A percentile compares a stretch with the other conserved stretches of the same genome.
These are phyloP conservation scores for Siphamia tubifer DNA, from an alignment of 2,113 vertebrate species.

Conservation along the genomic window DNA sequence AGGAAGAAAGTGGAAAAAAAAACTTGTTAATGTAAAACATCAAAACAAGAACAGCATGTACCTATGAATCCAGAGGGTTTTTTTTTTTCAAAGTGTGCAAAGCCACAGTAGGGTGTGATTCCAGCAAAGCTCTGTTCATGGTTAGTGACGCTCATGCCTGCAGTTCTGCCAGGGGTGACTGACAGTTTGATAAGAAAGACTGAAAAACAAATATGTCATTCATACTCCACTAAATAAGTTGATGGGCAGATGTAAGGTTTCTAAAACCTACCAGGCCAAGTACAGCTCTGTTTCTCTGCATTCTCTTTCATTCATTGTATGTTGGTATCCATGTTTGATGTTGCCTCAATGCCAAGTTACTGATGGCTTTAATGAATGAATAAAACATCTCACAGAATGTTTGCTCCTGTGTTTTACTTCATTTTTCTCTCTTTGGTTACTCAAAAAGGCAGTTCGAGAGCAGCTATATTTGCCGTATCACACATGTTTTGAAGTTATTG, in stretches of 20 bases:
- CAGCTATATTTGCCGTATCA: conserved; percentile 66
- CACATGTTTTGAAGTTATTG: conserved; percentile 71
- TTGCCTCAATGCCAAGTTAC: conserved; percentile 15
- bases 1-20: too few species aligned
- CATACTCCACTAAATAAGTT: neutral
- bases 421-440: conserved; percentile 35
- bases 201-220: conserved; percentile 22
- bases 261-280: neutral
- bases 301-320: conserved; percentile 24
- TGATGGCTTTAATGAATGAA: conserved; percentile 54
- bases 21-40: conserved; percentile 33
- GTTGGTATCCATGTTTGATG: conserved; percentile 25
- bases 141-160: conserved; percentile 25
- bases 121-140: conserved; percentile 18
- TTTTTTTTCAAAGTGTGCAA: conserved; percentile 61
- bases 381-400: conserved; percentile 59
- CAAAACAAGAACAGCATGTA: conserved; percentile 36
- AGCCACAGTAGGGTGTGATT: conserved; percentile 36
- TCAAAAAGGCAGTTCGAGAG: conserved; percentile 51
- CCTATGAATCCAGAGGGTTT: conserved; percentile 38
- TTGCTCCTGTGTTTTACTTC: conserved; percentile 27
- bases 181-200: neutral
- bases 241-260: conserved; percentile 15
- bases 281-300: conserved; percentile 13
- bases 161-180: conserved; percentile 38